Percentiles rank a stretch among this genome's conserved stretches.
Conservation (phyloP, 2,797 vertebrate species). For the Astyanax mexicanus region DNA sequence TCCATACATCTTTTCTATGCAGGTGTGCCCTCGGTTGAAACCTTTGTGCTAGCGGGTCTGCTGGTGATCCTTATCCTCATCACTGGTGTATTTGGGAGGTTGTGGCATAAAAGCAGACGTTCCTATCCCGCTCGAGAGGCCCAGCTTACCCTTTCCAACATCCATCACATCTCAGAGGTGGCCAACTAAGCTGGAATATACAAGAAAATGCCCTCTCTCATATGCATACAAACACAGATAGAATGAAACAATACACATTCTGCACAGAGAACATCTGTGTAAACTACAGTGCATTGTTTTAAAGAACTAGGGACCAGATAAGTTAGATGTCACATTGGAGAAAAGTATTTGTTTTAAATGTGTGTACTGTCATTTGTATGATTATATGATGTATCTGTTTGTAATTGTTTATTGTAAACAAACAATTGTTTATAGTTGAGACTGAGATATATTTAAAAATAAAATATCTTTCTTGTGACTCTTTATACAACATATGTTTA, state of each 20-base stretch:
- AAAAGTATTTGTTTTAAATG: slow-evolving; percentile 5
- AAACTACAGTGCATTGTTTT: slow-evolving; percentile 28
- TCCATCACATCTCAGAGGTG: slow-evolving; percentile 82
- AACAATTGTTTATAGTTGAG: not conserved
- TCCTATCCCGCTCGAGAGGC: slow-evolving; percentile 78
- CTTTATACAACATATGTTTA: not conserved
- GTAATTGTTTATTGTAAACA: slow-evolving; percentile 1
- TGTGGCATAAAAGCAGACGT: slow-evolving; percentile 79
- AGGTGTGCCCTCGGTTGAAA: slow-evolving; percentile 74
- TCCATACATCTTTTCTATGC: too few relatives aligned
- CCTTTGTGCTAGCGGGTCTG: slow-evolving; percentile 74
- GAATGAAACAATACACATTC: slow-evolving; percentile 32
- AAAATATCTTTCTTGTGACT: slow-evolving; percentile 1
- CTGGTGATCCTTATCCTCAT: slow-evolving; percentile 76
- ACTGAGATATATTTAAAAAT: slow-evolving; percentile 15
- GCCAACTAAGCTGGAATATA: slow-evolving; percentile 70
- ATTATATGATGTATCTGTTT: not conserved
- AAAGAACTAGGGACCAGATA: not conserved
- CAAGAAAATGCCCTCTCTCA: slow-evolving; percentile 19
- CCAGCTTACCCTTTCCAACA: slow-evolving; percentile 81
- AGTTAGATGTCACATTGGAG: not conserved
- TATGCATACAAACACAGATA: not conserved
- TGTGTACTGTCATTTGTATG: not conserved
- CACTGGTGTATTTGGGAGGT: slow-evolving; percentile 76
- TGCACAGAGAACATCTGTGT: slow-evolving; percentile 25